Evolutionary conservation across 2,113 vertebrate genomes (phyloP).

Genomic region (Bettongia penicillata): DNA sequence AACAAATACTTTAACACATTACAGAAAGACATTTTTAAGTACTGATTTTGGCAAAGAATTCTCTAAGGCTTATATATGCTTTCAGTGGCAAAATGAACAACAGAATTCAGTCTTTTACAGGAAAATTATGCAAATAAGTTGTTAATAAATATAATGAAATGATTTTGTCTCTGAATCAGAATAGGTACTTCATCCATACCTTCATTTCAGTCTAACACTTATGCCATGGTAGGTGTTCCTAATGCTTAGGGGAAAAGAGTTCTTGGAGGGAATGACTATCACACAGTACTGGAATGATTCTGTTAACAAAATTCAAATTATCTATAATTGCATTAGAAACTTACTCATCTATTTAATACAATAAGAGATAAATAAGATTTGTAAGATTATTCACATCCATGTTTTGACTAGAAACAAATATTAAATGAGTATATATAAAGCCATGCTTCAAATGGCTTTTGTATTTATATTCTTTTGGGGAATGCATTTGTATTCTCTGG

Average conservation of each 20-base stretch:
- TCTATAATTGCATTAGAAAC: background rate
- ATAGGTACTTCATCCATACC: rapidly evolving
- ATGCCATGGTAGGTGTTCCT: background rate
- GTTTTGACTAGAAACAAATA: background rate
- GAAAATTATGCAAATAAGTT: slow-evolving; percentile 67
- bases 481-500: background rate
- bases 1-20: background rate
- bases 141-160: slow-evolving; percentile 77
- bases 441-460: background rate
- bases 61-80: slow-evolving; percentile 67
- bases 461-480: too few species aligned
- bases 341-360: background rate
- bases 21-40: slow-evolving; percentile 65
- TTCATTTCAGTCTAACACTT: background rate
- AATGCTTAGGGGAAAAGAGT: background rate
- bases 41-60: slow-evolving; percentile 76
- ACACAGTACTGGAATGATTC: background rate
- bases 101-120: slow-evolving; percentile 74
- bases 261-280: background rate
- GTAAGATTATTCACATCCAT: background rate
- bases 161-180: slow-evolving; percentile 66
- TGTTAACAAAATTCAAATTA: background rate
- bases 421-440: background rate
- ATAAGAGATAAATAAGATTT: background rate
- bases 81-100: slow-evolving; percentile 78